Conservation (phyloP, 2,888 invertebrate genomes). For the Ommatoiulus sabulosus region DNA sequence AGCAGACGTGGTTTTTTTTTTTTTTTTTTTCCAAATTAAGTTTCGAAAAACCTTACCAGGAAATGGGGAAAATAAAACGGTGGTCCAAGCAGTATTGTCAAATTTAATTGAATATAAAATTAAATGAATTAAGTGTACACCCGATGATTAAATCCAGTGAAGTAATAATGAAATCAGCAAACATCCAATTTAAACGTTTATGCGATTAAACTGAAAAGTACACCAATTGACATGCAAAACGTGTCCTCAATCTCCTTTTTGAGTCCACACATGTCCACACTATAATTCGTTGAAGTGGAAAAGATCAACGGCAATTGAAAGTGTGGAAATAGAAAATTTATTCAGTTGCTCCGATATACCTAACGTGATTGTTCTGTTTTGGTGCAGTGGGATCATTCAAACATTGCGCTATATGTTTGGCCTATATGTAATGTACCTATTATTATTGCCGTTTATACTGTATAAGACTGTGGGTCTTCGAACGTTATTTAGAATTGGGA, state of each 20-base stretch:
- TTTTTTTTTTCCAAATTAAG: too few relatives aligned
- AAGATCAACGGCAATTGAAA: background rate
- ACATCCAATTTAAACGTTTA: background rate
- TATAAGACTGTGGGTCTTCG: too few relatives aligned
- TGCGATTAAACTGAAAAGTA: constrained; percentile 25
- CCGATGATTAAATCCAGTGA: background rate
- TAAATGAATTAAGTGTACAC: background rate
- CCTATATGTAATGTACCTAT: too few relatives aligned
- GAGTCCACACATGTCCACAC: background rate
- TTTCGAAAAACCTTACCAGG: too few relatives aligned
- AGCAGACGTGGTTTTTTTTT: too few relatives aligned
- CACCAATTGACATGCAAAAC: background rate
- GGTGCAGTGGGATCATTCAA: background rate
- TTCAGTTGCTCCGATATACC: background rate
- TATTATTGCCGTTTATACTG: too few relatives aligned
- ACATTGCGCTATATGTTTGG: background rate
- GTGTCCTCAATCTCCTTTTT: background rate
- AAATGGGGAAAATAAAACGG: too few relatives aligned
- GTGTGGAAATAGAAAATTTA: background rate
- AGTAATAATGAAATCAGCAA: background rate
- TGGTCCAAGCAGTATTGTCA: background rate
- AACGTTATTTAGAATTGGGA: too few relatives aligned
- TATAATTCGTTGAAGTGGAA: background rate
- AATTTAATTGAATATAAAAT: constrained; percentile 15
- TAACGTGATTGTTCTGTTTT: background rate